Percentiles rank a stretch among this genome's conserved stretches.
Conservation (phyloP, 2,113 vertebrate genomes). For the Craseonycteris thonglongyai region DNA sequence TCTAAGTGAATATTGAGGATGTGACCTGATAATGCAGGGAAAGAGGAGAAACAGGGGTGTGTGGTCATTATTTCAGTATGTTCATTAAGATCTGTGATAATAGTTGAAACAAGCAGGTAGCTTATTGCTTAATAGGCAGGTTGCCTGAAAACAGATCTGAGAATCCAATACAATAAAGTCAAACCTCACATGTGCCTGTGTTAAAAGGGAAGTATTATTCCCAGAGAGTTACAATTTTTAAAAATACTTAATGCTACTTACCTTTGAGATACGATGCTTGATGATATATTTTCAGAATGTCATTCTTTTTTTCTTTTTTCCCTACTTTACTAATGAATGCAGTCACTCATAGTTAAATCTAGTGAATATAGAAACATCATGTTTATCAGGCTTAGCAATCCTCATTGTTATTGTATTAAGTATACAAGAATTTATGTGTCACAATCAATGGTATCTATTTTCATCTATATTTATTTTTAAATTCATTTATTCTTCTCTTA, state of each 20-base stretch:
- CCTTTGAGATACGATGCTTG: background rate
- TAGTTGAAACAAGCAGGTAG: background rate
- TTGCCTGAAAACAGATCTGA: background rate
- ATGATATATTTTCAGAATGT: background rate
- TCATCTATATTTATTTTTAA: background rate
- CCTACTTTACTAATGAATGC: background rate
- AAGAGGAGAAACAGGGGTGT: background rate
- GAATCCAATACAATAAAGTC: background rate
- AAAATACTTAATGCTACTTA: background rate
- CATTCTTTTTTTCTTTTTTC: background rate
- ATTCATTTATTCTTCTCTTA: background rate
- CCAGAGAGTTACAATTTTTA: background rate
- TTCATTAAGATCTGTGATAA: background rate
- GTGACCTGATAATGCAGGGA: background rate
- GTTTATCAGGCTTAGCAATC: background rate
- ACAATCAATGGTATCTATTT: background rate
- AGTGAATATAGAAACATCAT: background rate
- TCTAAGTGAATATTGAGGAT: accelerated
- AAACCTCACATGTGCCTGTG: background rate
- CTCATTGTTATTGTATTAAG: background rate
- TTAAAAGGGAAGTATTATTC: background rate
- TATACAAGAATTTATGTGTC: background rate
- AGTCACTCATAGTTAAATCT: background rate
- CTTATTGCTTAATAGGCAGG: background rate
- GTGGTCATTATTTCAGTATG: background rate